Percentiles rank a stretch among this genome's conserved stretches.
Conservation (phyloP, 2,888 invertebrate species). For the Patella ulyssiponensis region DNA sequence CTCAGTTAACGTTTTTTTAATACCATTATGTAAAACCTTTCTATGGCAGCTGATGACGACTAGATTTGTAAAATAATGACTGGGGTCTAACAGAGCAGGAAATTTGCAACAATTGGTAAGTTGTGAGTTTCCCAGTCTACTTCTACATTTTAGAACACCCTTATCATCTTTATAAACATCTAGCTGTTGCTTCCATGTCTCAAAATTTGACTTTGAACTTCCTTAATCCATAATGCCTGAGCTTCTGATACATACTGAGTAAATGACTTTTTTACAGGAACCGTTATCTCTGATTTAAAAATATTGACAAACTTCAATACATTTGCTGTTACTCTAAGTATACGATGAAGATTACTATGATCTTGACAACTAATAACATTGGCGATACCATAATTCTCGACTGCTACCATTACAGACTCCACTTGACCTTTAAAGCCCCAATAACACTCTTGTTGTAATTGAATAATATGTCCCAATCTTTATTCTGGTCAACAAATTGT, state of each 20-base stretch:
- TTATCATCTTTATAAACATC: slow-evolving; percentile 8
- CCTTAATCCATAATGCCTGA: neutral
- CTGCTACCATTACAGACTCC: neutral
- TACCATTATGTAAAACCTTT: neutral
- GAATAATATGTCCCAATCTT: no score
- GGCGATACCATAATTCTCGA: neutral
- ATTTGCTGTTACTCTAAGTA: neutral
- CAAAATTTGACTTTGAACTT: neutral
- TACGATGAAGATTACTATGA: neutral
- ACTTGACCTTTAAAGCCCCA: no score
- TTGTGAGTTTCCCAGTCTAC: neutral
- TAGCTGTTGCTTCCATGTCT: neutral
- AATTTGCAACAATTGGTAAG: neutral
- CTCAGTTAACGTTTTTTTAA: neutral
- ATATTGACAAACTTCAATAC: neutral
- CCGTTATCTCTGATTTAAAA: neutral
- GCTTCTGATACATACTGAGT: neutral
- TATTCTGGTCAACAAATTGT: no score
- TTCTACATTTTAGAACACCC: neutral
- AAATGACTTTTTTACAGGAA: neutral
- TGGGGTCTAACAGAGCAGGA: neutral
- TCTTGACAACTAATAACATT: neutral
- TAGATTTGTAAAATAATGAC: neutral
- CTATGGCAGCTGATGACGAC: neutral
- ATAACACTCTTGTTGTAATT: no score